Evolutionary conservation across 2,888 invertebrate genomes (phyloP).

Genomic region (Leptodirus hochenwartii): DNA sequence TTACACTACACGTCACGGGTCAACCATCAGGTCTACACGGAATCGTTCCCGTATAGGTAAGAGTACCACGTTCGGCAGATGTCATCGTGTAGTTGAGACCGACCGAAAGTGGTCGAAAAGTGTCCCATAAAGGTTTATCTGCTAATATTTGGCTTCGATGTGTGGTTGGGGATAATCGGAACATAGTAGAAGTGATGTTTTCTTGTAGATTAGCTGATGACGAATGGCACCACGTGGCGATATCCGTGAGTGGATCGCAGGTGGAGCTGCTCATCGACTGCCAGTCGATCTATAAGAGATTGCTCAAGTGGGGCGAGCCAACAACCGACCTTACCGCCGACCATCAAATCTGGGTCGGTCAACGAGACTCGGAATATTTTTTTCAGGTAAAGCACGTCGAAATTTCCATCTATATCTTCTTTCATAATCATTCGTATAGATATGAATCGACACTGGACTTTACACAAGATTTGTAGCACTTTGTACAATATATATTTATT

Average conservation of each 20-base stretch:
- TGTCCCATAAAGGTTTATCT: too few relatives aligned
- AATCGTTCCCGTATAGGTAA: slow-evolving; percentile 77
- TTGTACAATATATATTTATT: too few relatives aligned
- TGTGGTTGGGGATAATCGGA: too few relatives aligned
- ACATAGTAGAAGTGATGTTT: too few relatives aligned
- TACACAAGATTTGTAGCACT: too few relatives aligned
- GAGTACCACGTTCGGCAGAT: too few relatives aligned
- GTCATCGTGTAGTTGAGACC: too few relatives aligned
- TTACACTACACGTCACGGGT: slow-evolving; percentile 61
- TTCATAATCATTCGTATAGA: too few relatives aligned
- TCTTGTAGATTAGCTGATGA: slow-evolving; percentile 76
- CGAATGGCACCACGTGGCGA: slow-evolving; percentile 72
- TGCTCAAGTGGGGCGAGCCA: slow-evolving; percentile 49
- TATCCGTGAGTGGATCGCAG: slow-evolving; percentile 67
- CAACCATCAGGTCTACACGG: slow-evolving; percentile 48
- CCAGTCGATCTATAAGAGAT: slow-evolving; percentile 65
- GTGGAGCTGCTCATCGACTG: slow-evolving; percentile 76
- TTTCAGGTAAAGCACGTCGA: slow-evolving; percentile 77
- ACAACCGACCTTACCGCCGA: slow-evolving; percentile 59
- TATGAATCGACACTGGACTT: too few relatives aligned
- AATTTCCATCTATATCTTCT: too few relatives aligned
- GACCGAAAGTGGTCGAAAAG: too few relatives aligned
- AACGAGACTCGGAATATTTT: slow-evolving; percentile 70
- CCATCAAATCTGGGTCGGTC: slow-evolving; percentile 71
- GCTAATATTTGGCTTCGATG: too few relatives aligned